Conservation (phyloP, 2,888 invertebrate species). For the Drosophila hamatofila region DNA sequence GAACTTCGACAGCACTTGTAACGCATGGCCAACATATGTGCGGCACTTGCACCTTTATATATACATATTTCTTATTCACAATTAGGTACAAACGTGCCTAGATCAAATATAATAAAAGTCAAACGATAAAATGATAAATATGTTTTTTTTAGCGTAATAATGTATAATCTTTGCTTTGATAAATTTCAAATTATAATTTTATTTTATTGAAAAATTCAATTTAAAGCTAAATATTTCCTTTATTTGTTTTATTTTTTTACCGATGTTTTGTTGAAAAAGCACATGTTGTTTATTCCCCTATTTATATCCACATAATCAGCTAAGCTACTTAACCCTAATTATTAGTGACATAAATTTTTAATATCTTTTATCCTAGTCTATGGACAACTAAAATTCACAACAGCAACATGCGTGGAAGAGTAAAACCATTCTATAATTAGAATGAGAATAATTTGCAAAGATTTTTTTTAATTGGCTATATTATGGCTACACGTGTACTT, state of each 20-base stretch:
- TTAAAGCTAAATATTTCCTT: too few species aligned
- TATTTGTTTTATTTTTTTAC: neutral
- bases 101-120: neutral
- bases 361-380: too few species aligned
- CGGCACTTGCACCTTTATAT: neutral
- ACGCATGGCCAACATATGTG: neutral
- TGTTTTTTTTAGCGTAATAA: too few species aligned
- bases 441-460: constrained; percentile 1
- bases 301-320: neutral
- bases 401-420: neutral
- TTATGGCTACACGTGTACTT: neutral
- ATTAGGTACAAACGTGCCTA: neutral
- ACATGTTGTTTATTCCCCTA: neutral
- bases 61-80: neutral
- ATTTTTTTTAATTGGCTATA: constrained; percentile 26
- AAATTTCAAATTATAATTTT: too few species aligned
- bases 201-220: too few species aligned
- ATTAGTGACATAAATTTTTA: neutral
- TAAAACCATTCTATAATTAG: constrained; percentile 27
- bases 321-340: neutral
- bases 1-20: neutral
- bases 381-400: neutral
- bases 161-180: neutral
- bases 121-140: too few species aligned
- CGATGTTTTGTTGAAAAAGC: neutral